Evolutionary conservation across 2,888 invertebrate genomes (phyloP), one percentile per base, ranked within the genome.

Genomic region (Dryomyza anilis): DNA sequence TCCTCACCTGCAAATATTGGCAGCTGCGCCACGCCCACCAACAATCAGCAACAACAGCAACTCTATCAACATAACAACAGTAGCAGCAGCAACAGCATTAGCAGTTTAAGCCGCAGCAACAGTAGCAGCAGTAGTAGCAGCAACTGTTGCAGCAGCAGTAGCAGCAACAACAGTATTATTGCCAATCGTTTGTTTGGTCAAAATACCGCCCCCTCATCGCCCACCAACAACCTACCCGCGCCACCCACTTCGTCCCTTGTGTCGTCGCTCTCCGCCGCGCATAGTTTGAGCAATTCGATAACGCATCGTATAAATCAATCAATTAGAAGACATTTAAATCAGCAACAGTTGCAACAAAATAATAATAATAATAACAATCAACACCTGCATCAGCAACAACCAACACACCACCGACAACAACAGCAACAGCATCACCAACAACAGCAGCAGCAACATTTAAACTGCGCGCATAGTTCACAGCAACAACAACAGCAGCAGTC

Each of bases 231-330:
- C 8, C 12, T 21, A 8, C 29, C 62, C 19, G 62, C 55, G 5
- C 16, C 59, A 16, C 4, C 45, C 25, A 33, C 59, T 12, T 3
- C 39, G 3, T 19, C 58, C 12, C 58, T 52, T 4, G n/a, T n/a
- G n/a, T 53, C 52, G 21, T 19, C 53, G 43, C 29, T 61, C 5
- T 14, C 30, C 23, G 48, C 53, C 29, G 53, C 52, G 25, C 71
- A 76, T 72, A 61, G 53, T 63, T 65, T 79, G 68, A 79, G 79
- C 70, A 79, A 79, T 74, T 79, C 79, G 50, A 79, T 79, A 58
- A 79, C 79, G 60, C 77, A 79, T 73, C 79, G 79, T 66, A 79
- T 79, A 67, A 78, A 79, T 74, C 80, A 79, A 70, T 80, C 80
- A 56, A 79, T 79, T 69, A 71, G 79, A 67, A 73, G 80, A 65